Evolutionary conservation across 1,140 invertebrate species (phyloP), one percentile per base, ranked within the genome.

Genomic region (Asbolus verrucosus): DNA sequence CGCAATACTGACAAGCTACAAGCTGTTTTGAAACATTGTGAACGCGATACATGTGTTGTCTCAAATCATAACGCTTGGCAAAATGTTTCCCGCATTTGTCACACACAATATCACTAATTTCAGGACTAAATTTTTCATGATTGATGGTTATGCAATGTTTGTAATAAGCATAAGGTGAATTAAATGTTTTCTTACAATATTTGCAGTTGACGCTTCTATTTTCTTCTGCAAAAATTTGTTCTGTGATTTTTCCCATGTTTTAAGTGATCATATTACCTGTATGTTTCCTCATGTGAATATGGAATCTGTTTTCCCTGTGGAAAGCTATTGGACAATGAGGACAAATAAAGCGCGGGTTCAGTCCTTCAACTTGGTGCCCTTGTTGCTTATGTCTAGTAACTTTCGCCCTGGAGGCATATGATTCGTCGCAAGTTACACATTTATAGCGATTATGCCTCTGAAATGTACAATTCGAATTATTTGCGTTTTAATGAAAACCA

Each of bases 391-490:
- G 72, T 41, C 13, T 76, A 3, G 78, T 77, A 0, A 72, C 76
- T 6, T 76, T 78, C 18, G 75, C 77, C 60, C 81, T 81, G 1
- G 79, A 81, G 1, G 81, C 79, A 67, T 80, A 81, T 9, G 74
- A 77, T 18, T 78, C 76, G 9, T 81, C 75, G 15, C 81, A 82
- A 0, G 75, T 77, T 1, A 78, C 39, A 71, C 81, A 82, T 70
- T 81, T 81, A 30, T 82, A 77, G 54, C 77, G 80, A 61, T 81
- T 74, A 63, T 82, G 81, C 72, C 81, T 80, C 39, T 82, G 76
- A 59, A 69, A 24, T 50, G n/a, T n/a, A n/a, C n/a, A n/a, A n/a
- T n/a, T n/a, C n/a, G n/a, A n/a, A n/a, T n/a, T n/a, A n/a, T n/a
- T n/a, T n/a, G n/a, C n/a, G n/a, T n/a, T n/a, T n/a, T n/a, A n/a